A percentile compares a stretch with the other conserved stretches of the same genome.
Evolutionary conservation across 1,140 invertebrate species (phyloP).

Genomic region (Riptortus pedestris): DNA sequence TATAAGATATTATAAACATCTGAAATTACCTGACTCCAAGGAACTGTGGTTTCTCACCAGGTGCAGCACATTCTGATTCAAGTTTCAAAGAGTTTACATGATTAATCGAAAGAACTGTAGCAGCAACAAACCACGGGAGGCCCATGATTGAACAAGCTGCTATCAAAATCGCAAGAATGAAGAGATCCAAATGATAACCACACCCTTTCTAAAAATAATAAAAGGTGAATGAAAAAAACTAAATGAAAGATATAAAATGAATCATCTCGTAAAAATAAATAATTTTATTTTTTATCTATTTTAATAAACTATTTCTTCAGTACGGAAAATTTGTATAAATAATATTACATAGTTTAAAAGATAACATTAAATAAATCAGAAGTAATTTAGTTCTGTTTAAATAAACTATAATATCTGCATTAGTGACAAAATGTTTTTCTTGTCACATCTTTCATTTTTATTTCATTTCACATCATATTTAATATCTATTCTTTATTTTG

Average conservation of each 20-base stretch:
- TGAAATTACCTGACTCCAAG: slow-evolving; percentile 65
- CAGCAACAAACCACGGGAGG: slow-evolving; percentile 90
- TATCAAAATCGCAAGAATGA: slow-evolving; percentile 81
- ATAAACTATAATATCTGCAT: no score
- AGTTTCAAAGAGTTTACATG: slow-evolving; percentile 95
- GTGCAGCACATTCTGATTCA: slow-evolving; percentile 92
- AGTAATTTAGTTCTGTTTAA: no score
- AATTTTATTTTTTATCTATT: not conserved
- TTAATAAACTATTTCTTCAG: no score
- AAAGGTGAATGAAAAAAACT: no score
- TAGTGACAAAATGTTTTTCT: no score
- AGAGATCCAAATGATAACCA: slow-evolving; percentile 94
- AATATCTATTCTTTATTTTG: no score
- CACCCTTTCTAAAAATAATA: slow-evolving; percentile 68
- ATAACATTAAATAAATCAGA: no score
- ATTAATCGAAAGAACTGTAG: slow-evolving; percentile 95
- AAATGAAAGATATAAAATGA: not conserved
- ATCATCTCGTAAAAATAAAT: not conserved
- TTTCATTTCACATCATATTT: no score
- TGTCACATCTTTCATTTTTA: no score
- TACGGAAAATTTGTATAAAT: no score
- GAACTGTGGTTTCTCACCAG: slow-evolving; percentile 96
- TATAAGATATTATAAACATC: no score
- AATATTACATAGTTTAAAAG: no score
- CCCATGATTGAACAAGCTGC: slow-evolving; percentile 87